These are phyloP conservation scores for Ceratitis capitata DNA, from an alignment of 1,140 invertebrate species.

Conservation along the genomic window DNA sequence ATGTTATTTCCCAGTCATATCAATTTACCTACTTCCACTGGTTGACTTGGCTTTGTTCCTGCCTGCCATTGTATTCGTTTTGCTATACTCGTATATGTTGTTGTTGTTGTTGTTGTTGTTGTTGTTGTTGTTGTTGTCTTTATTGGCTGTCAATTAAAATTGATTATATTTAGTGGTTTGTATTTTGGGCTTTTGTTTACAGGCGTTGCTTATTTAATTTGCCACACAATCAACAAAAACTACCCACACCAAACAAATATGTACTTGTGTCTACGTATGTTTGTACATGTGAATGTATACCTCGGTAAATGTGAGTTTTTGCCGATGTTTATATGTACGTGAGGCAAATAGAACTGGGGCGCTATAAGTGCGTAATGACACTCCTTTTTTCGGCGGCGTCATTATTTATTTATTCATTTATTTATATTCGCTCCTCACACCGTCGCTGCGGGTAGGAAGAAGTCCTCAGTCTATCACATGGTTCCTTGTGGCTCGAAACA, in stretches of 20 bases:
- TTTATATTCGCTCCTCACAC: neutral
- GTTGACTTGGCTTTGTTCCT: neutral
- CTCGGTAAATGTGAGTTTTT: too few species aligned
- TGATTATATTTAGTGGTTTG: slow-evolving; percentile 39
- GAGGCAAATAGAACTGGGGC: too few species aligned
- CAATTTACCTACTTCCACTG: neutral
- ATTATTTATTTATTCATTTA: slow-evolving; percentile 26
- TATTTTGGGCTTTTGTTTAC: slow-evolving; percentile 36
- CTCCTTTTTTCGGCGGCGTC: neutral
- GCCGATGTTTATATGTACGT: too few species aligned
- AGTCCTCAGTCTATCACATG: too few species aligned
- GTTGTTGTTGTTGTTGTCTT: slow-evolving; percentile 8
- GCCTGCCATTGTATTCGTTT: neutral
- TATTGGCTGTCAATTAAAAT: slow-evolving; percentile 41
- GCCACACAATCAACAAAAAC: slow-evolving; percentile 29
- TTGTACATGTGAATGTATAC: too few species aligned
- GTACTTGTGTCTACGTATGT: too few species aligned
- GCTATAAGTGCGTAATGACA: slow-evolving; percentile 31
- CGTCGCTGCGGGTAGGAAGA: neutral
- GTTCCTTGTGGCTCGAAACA: too few species aligned
- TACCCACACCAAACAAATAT: neutral
- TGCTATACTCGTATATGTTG: too few species aligned
- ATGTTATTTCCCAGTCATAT: neutral
- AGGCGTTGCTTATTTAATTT: slow-evolving; percentile 40
- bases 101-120: neutral